phyloP scores from a whole-genome alignment of 2,888 invertebrate genomes.

The Corbicula japonica region DNA sequence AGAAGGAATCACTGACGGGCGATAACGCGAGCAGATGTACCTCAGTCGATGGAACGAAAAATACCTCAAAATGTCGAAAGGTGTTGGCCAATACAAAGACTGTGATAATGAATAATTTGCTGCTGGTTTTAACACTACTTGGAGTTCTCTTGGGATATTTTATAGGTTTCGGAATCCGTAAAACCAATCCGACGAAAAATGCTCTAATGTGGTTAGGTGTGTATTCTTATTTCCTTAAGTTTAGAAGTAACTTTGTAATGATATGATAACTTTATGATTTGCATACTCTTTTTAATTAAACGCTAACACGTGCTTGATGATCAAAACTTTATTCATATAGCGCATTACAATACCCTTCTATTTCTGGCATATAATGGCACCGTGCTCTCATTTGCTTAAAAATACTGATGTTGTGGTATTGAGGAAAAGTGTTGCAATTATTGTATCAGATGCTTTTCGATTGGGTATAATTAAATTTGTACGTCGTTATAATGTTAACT shows the following conservation, averaged over 20 bases:
- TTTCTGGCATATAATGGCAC: background rate
- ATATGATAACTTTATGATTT: background rate
- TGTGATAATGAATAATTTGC: conserved; percentile 31
- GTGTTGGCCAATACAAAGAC: too few species aligned
- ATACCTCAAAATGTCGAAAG: too few species aligned
- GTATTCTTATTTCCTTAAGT: conserved; percentile 9
- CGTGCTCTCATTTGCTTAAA: background rate
- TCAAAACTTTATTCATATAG: background rate
- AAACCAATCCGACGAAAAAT: conserved; percentile 59
- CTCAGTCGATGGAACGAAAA: too few species aligned
- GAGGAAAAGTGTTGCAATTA: too few species aligned
- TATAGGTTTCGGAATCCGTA: conserved; percentile 66
- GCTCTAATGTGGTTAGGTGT: conserved; percentile 74
- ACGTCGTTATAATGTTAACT: too few species aligned
- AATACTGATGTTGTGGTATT: background rate
- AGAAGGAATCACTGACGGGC: too few species aligned
- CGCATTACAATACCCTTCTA: background rate
- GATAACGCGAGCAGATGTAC: too few species aligned
- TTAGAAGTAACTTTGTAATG: background rate
- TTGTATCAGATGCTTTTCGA: too few species aligned
- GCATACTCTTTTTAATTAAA: background rate
- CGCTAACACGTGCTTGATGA: background rate
- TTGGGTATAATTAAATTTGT: too few species aligned
- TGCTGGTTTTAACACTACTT: conserved; percentile 66
- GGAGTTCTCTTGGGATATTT: conserved; percentile 69